Evolutionary conservation across 1,140 invertebrate genomes (phyloP), one percentile per base, ranked within the genome.

Genomic region (Diorhabda sublineata): DNA sequence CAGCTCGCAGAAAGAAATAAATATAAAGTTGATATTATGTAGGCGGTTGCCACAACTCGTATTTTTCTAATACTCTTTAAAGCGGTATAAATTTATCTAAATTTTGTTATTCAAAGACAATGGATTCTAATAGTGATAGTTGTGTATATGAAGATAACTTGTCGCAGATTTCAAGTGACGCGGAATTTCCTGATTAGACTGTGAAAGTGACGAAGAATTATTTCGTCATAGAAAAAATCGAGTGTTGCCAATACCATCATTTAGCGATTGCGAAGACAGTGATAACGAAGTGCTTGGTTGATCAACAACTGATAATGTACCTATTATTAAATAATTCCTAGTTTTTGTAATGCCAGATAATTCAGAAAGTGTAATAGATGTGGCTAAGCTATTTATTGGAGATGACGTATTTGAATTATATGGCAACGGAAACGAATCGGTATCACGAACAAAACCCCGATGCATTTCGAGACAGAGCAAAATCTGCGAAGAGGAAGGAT

Each of bases 351-450:
- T 69, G 58, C 68, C 68, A 60, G 44, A 66, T 59, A 69, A 69
- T 69, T 56, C 68, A 0, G 42, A 67, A 45, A 69, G 68, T 69
- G 63, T 69, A 52, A 5, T 58, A 9, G 47, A 66, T 52, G 68
- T 69, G 52, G 64, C 61, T 66, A 63, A 69, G 42, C 58, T 66
- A 58, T 69, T 69, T 66, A 69, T 69, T 42, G 68, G 64, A 26
- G 57, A 69, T 58, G 68, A 69, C 52, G 67, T 69, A 45, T 68
- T 69, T 69, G 68, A 66, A 44, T n/a, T 69, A 67, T 64, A 69
- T 66, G 26, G 26, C 59, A 26, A 66, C 9, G 52, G 45, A 26
- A 26, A 26, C 26, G 0, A 26, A 26, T 26, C 26, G 26, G 26
- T 26, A 26, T 26, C 26, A 26, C 26, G 26, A 26, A 26, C 26